Conservation (phyloP, 1,140 invertebrate genomes). For the Anoplolepis gracilipes region DNA sequence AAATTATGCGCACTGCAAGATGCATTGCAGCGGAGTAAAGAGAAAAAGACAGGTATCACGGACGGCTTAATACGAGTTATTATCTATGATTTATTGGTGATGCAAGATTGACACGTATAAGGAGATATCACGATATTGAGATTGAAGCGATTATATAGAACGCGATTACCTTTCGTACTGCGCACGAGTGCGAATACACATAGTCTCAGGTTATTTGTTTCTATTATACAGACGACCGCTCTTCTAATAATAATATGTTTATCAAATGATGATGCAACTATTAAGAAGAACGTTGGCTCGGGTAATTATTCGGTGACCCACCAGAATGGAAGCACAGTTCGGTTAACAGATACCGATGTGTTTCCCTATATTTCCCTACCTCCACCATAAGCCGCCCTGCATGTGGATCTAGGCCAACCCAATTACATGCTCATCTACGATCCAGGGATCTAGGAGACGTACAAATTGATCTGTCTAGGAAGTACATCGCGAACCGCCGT, state of each 20-base stretch:
- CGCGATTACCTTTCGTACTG: neutral
- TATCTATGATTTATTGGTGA: neutral
- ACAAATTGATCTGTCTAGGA: conserved; percentile 82
- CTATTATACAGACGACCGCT: conserved; percentile 59
- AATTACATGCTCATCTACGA: conserved; percentile 83
- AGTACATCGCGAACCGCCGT: conserved; percentile 58
- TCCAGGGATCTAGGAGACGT: conserved; percentile 79
- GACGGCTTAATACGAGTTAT: neutral
- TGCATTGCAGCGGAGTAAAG: neutral
- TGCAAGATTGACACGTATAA: neutral
- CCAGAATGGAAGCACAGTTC: conserved; percentile 78
- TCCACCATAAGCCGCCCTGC: neutral
- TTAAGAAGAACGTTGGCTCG: conserved; percentile 75
- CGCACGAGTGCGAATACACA: neutral
- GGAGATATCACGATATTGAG: neutral
- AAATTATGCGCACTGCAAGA: neutral
- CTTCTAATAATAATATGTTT: conserved; percentile 80
- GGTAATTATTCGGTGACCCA: conserved; percentile 81
- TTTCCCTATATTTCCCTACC: neutral
- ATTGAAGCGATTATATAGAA: neutral
- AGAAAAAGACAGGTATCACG: neutral
- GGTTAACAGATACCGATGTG: conserved; percentile 80
- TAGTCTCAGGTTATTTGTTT: conserved; percentile 1
- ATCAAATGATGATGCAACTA: conserved; percentile 79
- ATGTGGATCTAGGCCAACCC: conserved; percentile 78